Conservation (phyloP, 2,113 vertebrate genomes). For the Strigops habroptila region DNA sequence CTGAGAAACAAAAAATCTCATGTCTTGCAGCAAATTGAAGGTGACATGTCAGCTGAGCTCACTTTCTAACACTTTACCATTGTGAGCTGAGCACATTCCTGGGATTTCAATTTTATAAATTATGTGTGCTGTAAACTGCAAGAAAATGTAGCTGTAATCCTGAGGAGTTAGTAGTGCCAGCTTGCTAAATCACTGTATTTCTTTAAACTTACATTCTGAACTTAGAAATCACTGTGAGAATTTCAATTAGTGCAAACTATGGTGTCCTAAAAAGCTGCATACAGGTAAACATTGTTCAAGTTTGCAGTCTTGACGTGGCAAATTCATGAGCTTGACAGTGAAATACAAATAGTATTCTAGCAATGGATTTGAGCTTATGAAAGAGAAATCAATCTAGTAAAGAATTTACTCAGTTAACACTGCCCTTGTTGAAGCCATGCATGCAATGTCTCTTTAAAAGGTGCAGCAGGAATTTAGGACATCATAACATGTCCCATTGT, state of each 20-base stretch:
- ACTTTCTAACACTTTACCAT: not conserved
- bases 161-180: not conserved
- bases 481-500: not conserved
- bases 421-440: not conserved
- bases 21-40: constrained; percentile 5
- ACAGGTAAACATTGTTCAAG: not conserved
- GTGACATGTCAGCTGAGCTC: not conserved
- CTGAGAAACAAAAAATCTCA: not conserved
- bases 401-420: not conserved
- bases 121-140: not conserved
- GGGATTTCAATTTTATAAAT: not conserved
- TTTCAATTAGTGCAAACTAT: not conserved
- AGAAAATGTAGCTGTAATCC: not conserved
- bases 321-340: not conserved
- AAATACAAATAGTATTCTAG: not conserved
- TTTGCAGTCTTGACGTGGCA: not conserved
- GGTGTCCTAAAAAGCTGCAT: not conserved
- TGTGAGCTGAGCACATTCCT: not conserved
- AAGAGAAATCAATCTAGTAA: not conserved
- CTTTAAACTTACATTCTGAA: not conserved
- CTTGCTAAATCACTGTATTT: not conserved
- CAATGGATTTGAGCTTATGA: not conserved
- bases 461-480: not conserved
- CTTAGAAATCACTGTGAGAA: not conserved
- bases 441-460: not conserved